A percentile compares a stretch with the other conserved stretches of the same genome.
Conservation (phyloP, 2,113 vertebrate species). For the Laticauda laticaudata region DNA sequence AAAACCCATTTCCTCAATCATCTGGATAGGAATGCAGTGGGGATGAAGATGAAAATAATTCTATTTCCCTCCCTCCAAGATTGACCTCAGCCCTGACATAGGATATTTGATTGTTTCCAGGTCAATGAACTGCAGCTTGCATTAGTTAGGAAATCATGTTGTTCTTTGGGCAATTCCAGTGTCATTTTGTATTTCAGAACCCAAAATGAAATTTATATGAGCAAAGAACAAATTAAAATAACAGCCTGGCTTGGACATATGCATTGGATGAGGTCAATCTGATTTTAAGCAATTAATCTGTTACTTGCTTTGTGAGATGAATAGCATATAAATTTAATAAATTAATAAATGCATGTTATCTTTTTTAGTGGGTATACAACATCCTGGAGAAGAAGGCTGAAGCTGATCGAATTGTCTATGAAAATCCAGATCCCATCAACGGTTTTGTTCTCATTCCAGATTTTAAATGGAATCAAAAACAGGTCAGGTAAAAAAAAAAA, state of each 20-base stretch:
- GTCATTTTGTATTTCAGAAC: fast-evolving
- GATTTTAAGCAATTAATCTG: background rate
- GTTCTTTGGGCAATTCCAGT: background rate
- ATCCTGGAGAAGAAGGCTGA: constrained; percentile 97
- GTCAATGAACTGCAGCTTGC: constrained; percentile 17
- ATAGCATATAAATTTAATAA: background rate
- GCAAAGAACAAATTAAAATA: background rate
- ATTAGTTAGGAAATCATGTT: constrained; percentile 9
- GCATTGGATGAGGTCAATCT: background rate
- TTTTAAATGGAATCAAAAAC: constrained; percentile 95
- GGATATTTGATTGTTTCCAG: background rate
- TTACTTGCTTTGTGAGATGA: background rate
- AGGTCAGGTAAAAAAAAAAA: constrained; percentile 71
- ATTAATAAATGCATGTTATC: background rate
- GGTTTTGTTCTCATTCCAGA: constrained; percentile 94
- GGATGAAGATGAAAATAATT: fast-evolving
- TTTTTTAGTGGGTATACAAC: constrained; percentile 93
- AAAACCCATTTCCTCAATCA: background rate
- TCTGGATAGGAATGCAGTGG: fast-evolving
- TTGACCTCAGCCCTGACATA: background rate
- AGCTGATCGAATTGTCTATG: constrained; percentile 82
- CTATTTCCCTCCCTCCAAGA: background rate
- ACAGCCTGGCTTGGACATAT: no score
- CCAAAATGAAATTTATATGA: background rate
- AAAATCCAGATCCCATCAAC: constrained; percentile 80